Evolutionary conservation across 1,140 invertebrate species (phyloP).

Genomic region (Aethina tumida): DNA sequence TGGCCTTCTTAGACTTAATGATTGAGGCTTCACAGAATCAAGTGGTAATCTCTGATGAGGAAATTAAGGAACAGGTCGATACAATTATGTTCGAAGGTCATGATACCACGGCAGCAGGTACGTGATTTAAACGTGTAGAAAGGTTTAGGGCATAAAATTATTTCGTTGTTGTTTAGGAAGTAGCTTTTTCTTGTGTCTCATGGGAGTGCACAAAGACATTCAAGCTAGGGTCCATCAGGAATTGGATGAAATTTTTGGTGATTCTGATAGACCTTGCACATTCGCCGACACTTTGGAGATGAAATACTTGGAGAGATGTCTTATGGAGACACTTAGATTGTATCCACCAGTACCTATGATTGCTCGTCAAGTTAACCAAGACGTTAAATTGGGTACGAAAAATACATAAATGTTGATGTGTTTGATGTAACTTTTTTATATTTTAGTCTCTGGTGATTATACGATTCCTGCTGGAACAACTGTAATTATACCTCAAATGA

Average conservation of each 20-base stretch:
- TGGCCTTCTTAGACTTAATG: conserved; percentile 89
- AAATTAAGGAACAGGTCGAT: conserved; percentile 88
- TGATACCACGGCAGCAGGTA: conserved; percentile 79
- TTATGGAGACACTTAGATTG: conserved; percentile 74
- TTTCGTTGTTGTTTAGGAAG: conserved; percentile 73
- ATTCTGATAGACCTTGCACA: conserved; percentile 60
- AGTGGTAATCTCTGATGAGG: conserved; percentile 68
- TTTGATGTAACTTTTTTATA: not conserved
- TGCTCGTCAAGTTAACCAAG: conserved; percentile 59
- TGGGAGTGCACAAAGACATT: conserved; percentile 71
- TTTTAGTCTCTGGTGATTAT: conserved; percentile 39
- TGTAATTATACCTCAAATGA: conserved; percentile 50
- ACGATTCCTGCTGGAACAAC: conserved; percentile 55
- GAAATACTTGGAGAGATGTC: conserved; percentile 75
- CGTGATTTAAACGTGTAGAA: conserved; percentile 92
- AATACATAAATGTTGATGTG: conserved; percentile 9
- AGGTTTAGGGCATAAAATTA: no score
- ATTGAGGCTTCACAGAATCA: conserved; percentile 75
- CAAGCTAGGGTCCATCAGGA: conserved; percentile 69
- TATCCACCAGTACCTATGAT: conserved; percentile 79
- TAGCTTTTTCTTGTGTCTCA: conserved; percentile 73
- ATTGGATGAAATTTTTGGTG: conserved; percentile 71
- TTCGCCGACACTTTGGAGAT: conserved; percentile 68
- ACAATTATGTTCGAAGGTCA: conserved; percentile 96
- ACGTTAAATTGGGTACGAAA: conserved; percentile 49